These are phyloP conservation scores for Steatocranus sp. DNA, from an alignment of 2,797 vertebrate genomes.

Conservation along the genomic window DNA sequence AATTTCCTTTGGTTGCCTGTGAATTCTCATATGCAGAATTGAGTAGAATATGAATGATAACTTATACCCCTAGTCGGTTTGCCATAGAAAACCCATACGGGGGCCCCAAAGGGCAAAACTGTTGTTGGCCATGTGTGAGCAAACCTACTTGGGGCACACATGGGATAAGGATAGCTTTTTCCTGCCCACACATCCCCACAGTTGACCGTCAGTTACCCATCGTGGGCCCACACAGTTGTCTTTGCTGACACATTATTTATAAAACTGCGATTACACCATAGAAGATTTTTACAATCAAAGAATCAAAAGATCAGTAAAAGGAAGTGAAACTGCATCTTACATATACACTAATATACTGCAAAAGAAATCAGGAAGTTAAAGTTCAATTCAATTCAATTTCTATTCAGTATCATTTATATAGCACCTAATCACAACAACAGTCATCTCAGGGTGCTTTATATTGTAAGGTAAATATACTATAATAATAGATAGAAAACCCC, in stretches of 20 bases:
- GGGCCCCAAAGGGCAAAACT: background rate
- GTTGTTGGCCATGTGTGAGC: background rate
- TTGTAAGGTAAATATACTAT: background rate
- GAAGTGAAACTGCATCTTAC: background rate
- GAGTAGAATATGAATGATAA: background rate
- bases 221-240: background rate
- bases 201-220: background rate
- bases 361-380: background rate
- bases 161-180: background rate
- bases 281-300: background rate
- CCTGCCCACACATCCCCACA: background rate
- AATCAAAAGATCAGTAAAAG: background rate
- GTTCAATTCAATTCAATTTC: background rate
- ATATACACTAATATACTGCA: background rate
- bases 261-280: background rate
- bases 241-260: background rate
- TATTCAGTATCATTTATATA: background rate
- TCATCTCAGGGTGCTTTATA: background rate
- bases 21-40: background rate
- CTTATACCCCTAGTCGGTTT: background rate
- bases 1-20: background rate
- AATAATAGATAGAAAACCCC: background rate
- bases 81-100: background rate
- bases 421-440: background rate
- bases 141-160: background rate